Percentiles rank a stretch among this genome's conserved stretches.
phyloP scores from a whole-genome alignment of 2,113 vertebrate genomes.

The Calidris pugnax region DNA sequence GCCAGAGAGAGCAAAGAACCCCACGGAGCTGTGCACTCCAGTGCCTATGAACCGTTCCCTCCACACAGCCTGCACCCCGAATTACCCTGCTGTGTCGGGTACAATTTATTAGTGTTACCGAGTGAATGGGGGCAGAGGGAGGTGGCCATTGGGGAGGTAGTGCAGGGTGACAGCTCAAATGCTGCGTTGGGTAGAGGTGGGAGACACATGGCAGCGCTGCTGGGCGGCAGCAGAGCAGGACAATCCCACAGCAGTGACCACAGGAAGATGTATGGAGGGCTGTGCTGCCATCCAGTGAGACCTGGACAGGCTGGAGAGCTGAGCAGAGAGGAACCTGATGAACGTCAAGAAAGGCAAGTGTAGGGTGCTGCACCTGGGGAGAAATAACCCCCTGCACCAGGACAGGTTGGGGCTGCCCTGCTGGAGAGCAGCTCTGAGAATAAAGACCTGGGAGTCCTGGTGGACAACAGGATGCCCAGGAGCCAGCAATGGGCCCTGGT shows the following conservation, averaged over 20 bases:
- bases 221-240: background rate
- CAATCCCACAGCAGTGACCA: background rate
- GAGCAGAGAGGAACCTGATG: too few relatives aligned
- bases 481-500: too few relatives aligned
- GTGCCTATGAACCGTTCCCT: background rate
- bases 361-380: too few relatives aligned
- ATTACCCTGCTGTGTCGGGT: background rate
- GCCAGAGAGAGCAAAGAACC: background rate
- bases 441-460: too few relatives aligned
- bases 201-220: background rate
- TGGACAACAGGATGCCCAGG: too few relatives aligned
- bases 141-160: background rate
- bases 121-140: background rate
- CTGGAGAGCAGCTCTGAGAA: too few relatives aligned
- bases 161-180: background rate
- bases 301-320: too few relatives aligned
- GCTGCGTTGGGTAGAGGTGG: background rate
- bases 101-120: background rate
- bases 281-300: too few relatives aligned
- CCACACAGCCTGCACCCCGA: background rate
- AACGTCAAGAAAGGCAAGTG: too few relatives aligned
- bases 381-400: too few relatives aligned
- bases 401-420: too few relatives aligned
- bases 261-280: background rate
- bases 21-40: background rate